A percentile compares a stretch with the other conserved stretches of the same genome.
Conservation (phyloP, 2,113 vertebrate genomes). For the Hippocampus comes region DNA sequence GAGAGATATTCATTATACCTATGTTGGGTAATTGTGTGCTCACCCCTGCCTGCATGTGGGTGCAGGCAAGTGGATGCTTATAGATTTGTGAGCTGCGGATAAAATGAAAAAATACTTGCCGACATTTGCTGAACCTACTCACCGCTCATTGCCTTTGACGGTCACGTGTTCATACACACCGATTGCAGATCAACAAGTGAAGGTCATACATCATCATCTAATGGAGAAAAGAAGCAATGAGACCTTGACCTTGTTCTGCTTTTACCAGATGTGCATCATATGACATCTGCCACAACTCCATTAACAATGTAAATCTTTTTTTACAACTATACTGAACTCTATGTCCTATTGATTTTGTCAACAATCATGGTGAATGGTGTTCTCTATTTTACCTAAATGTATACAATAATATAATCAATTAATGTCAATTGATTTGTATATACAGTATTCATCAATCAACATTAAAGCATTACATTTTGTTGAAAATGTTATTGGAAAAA, state of each 20-base stretch:
- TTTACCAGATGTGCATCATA: constrained; percentile 33
- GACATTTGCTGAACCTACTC: neutral
- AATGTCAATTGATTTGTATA: too few relatives aligned
- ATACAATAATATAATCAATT: too few relatives aligned
- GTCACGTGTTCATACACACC: neutral
- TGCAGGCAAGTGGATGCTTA: constrained; percentile 15
- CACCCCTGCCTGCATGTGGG: constrained; percentile 3
- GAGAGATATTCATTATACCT: constrained; percentile 6
- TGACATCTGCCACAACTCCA: neutral
- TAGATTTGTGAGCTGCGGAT: constrained; percentile 19
- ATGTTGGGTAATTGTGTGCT: constrained; percentile 8
- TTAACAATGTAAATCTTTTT: neutral
- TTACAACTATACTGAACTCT: too few relatives aligned
- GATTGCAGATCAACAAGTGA: constrained; percentile 35
- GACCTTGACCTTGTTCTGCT: constrained; percentile 17
- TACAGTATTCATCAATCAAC: too few relatives aligned
- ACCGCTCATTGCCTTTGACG: neutral
- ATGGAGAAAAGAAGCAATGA: constrained; percentile 5
- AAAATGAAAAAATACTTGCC: constrained; percentile 14
- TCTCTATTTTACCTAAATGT: too few relatives aligned
- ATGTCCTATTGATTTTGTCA: too few relatives aligned
- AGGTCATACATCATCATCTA: constrained; percentile 25
- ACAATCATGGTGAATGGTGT: too few relatives aligned
- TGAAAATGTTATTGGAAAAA: neutral
- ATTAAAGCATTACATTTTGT: neutral